These are phyloP conservation scores for Leptosomus discolor DNA, from an alignment of 2,113 vertebrate genomes.

Conservation along the genomic window DNA sequence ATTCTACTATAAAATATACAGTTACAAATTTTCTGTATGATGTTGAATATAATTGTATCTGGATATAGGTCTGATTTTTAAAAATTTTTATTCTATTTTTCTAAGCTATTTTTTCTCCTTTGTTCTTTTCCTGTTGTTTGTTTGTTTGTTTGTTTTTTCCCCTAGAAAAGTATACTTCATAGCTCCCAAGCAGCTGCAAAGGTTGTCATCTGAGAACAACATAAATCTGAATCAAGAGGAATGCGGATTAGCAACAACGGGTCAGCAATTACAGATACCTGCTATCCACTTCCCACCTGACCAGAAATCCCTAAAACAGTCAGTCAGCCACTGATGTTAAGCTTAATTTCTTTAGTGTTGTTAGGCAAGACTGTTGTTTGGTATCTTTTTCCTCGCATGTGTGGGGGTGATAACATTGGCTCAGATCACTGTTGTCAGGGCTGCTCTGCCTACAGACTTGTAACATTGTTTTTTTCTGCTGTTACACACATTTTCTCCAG, in stretches of 20 bases:
- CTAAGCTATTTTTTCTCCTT: not conserved
- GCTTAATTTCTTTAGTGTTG: not conserved
- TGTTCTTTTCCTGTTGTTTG: too few relatives aligned
- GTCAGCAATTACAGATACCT: not conserved
- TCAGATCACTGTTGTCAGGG: not conserved
- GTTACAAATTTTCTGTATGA: not conserved
- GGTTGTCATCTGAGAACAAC: not conserved
- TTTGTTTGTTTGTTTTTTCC: not conserved
- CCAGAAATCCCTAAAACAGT: not conserved
- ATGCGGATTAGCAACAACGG: not conserved
- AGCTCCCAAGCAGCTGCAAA: not conserved
- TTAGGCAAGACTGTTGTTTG: not conserved
- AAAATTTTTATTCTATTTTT: not conserved
- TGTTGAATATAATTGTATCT: not conserved
- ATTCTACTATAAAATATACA: not conserved
- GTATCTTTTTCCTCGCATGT: not conserved
- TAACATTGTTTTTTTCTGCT: not conserved
- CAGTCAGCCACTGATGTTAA: not conserved
- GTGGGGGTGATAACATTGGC: not conserved
- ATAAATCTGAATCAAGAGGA: not conserved
- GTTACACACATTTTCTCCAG: not conserved
- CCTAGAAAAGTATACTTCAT: not conserved
- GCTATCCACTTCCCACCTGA: not conserved
- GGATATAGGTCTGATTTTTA: not conserved
- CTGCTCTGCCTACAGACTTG: slow-evolving; percentile 9